Base-by-base conservation (phyloP, 2,797 vertebrate species). In the Avahi laniger region DNA sequence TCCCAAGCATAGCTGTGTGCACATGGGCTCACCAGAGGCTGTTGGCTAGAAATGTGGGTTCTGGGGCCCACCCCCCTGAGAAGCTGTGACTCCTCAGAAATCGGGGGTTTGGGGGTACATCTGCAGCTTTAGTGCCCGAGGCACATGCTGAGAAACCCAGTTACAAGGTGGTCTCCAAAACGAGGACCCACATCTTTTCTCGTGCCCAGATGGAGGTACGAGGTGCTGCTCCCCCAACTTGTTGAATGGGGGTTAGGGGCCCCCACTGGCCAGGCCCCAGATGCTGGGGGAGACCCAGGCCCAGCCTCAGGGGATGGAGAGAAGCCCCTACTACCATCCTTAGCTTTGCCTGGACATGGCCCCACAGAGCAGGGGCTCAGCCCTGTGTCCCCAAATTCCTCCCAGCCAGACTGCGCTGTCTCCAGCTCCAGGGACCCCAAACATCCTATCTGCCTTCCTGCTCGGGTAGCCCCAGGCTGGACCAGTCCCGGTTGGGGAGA, bases 181-280 rank as follows among this genome's bases (percentile, higher is more conserved):
- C 41, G 33, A 69, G 50, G 33, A 11, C 18, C 22, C 3, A 4
- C 43, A 46, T 61, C 63, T 43, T 11, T 41, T 46, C 88, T 18
- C 2, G 38, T 14, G 41, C 57, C 33, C 54, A 30, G 57, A 43
- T 7, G 2, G 5, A 50, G 57, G 33, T 38, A 7, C 9, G 0
- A 28, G 70, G 48, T 10, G 28, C 65, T 50, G 43, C 79, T 22
- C 69, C 28, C 86, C 41, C 75, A 95, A 97, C 97, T 97, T 97
- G 97, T 97, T 97, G 97, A 96, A 96, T 91, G 75, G 78, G 86
- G 78, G 57, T 70, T 46, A 35, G n/a, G 24, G 82, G 65, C 50
- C 89, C 46, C 72, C 18, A 33, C 2, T 0, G 6, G 65, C 50
- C 89, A 83, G 93, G 57, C 26, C 65, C 70, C 48, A 30, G 61